Evolutionary conservation across 2,113 vertebrate species (phyloP), one percentile per base, ranked within the genome.

Genomic region (Hippotragus niger): DNA sequence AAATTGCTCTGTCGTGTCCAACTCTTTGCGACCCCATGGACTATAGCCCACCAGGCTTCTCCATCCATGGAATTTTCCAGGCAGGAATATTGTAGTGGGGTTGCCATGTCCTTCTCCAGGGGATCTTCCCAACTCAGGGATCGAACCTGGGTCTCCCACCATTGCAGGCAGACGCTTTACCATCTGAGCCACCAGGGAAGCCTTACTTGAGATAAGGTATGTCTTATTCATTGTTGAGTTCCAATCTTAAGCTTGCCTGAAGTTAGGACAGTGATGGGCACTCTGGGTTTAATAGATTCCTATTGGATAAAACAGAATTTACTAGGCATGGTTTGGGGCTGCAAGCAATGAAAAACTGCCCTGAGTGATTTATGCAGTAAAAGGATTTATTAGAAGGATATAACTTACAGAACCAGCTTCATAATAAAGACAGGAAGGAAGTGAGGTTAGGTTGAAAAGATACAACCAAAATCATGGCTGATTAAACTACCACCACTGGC

Each of bases 181-280:
- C n/a, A 74, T 40, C n/a, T 74, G 67, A 74, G 36, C 67, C 36
- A 74, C 67, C 10, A 12, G 67, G 36, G 36, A 40, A 74, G 36
- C 5, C 10, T 90, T 78, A 87, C 36, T 80, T 78, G 96, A 92
- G 93, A 91, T 95, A 83, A 88, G 36, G 40, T 29, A 36, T 76
- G 15, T 88, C 31, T 53, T 82, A 92, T 57, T 86, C 5, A n/a
- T 88, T 85, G 84, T 60, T 64, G 91, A 95, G 67, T 88, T 85
- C 88, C 33, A 53, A 11, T 43, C 64, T 74, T 81, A 86, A 95
- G 25, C 40, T 90, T 94, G 94, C 36, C 50, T 64, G 45, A 19
- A 45, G 67, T 82, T 62, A 83, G 67, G 81, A 86, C 55, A 91
- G 5, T 74, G 45, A 62, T 36, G 86, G 43, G 33, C 8, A 62